Evolutionary conservation across 2,797 vertebrate genomes (phyloP).

Genomic region (Vespertilio murinus): DNA sequence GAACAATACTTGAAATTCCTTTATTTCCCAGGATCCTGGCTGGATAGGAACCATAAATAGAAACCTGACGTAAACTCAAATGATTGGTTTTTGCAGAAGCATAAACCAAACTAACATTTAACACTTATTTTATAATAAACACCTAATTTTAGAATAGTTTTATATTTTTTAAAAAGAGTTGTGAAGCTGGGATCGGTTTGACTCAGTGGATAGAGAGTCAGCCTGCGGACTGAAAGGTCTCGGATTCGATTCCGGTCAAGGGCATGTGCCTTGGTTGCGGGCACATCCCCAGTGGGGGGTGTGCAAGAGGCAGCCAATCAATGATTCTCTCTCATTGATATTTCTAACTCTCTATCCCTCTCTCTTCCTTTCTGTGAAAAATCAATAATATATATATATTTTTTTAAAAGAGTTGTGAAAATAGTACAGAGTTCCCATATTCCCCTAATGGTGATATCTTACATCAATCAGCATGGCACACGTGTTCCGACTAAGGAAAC

Average conservation of each 20-base stretch:
- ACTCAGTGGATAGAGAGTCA: too few species aligned
- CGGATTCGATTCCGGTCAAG: too few species aligned
- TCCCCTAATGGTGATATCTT: background rate
- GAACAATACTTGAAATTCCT: background rate
- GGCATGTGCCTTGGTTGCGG: too few species aligned
- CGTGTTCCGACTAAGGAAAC: background rate
- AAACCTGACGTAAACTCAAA: background rate
- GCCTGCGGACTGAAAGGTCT: too few species aligned
- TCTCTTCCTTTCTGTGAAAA: too few species aligned
- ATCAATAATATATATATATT: too few species aligned
- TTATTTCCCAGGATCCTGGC: background rate
- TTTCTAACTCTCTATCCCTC: too few species aligned
- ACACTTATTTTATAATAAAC: background rate
- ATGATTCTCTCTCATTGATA: too few species aligned
- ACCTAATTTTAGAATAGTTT: conserved; percentile 29
- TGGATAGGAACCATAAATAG: background rate
- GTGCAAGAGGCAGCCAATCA: too few species aligned
- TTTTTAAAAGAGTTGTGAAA: background rate
- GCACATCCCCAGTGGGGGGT: too few species aligned
- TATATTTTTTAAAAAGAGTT: background rate
- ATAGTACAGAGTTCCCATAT: background rate
- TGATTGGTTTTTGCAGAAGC: background rate
- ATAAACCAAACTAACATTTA: background rate
- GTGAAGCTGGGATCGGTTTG: too few species aligned
- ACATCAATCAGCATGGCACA: background rate